These are phyloP conservation scores for Lepeophtheirus nordmannii DNA, from an alignment of 2,888 invertebrate genomes.

Conservation along the genomic window DNA sequence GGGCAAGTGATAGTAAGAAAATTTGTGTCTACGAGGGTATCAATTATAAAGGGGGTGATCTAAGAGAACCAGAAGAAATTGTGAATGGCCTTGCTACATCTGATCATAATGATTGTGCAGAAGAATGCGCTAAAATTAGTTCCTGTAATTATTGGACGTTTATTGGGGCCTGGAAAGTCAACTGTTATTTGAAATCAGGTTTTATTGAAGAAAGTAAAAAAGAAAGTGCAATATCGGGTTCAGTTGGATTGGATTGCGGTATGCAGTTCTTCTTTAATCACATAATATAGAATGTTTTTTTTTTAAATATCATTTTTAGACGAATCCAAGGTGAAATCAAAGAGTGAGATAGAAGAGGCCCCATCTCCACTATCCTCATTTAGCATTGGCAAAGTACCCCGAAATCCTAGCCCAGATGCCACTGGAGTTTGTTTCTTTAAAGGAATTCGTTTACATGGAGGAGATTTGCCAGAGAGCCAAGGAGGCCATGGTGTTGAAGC, in stretches of 20 bases:
- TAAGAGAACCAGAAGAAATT: constrained; percentile 2
- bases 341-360: too few relatives aligned
- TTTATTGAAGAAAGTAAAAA: background rate
- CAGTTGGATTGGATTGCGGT: background rate
- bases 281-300: too few relatives aligned
- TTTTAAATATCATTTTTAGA: too few relatives aligned
- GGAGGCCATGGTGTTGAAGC: constrained; percentile 10
- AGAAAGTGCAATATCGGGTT: constrained; percentile 1
- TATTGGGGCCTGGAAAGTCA: constrained; percentile 12
- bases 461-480: background rate
- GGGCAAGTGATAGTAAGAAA: background rate
- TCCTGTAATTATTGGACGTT: background rate
- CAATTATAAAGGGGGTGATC: constrained; percentile 6
- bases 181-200: constrained; percentile 9
- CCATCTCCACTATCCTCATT: too few relatives aligned
- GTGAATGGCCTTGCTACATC: background rate
- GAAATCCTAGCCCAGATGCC: background rate
- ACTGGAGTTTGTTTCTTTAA: background rate
- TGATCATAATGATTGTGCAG: background rate
- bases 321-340: too few relatives aligned
- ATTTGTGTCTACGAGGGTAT: constrained; percentile 1
- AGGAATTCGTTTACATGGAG: background rate
- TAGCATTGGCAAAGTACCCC: background rate
- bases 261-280: background rate
- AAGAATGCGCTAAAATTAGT: background rate